Base-by-base conservation (phyloP, 2,888 invertebrate genomes). In the Hofmannophila pseudospretella region DNA sequence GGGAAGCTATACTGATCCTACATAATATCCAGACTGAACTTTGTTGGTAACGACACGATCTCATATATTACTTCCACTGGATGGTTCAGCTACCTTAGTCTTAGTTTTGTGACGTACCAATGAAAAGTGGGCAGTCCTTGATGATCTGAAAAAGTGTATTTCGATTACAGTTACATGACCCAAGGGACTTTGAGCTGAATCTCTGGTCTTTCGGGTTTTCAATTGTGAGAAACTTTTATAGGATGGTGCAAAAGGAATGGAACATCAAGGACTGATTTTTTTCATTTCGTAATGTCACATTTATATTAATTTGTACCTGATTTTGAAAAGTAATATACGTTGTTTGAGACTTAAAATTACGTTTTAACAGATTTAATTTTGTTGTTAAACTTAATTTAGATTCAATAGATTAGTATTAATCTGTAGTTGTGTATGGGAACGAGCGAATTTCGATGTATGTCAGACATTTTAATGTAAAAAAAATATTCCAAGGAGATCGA, bases 281-380 rank as follows among this genome's bases (percentile, higher is more conserved):
- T 16, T 16, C 16, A 5, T 23, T n/a, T 23, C n/a, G n/a, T 2
- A 7, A 23, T n/a, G 23, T 23, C n/a, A n/a, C 23, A 23, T 23
- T 81, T 80, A 61, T 59, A 69, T 79, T 82, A 64, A 78, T 84
- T 85, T 82, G 85, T 85, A 85, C 85, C 85, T 85, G 85, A 85
- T 84, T 84, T 84, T 74, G 63, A 65, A 62, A 23, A 61, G 51
- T 62, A 61, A 61, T 55, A 54, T 54, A 56, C 60, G 68, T 76
- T 77, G 68, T 72, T 75, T 67, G 77, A 72, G 71, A 80, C 74
- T 81, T 78, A 73, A 75, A 73, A 69, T 73, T 80, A 76, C 62
- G 71, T 79, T 71, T 70, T 67, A 68, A 73, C 73, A 78, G 69
- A 75, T 75, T 70, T 74, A 74, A 54, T 78, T 81, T 78, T 74